phyloP scores from a whole-genome alignment of 2,113 vertebrate species.

The Labrus mixtus region DNA sequence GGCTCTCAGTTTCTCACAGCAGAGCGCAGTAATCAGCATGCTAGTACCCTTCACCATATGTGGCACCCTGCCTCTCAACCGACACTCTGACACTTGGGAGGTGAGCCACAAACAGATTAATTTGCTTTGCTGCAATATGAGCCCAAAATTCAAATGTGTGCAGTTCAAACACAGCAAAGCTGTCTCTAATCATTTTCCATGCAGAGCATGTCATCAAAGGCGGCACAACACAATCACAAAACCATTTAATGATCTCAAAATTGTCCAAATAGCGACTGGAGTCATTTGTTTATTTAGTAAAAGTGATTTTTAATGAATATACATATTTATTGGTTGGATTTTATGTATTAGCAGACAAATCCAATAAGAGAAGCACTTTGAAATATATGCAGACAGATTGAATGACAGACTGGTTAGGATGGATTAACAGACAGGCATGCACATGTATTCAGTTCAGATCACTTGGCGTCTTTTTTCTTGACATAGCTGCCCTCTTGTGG shows the following conservation, averaged over 20 bases:
- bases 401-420: background rate
- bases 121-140: conserved; percentile 13
- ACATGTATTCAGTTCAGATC: background rate
- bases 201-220: background rate
- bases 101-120: conserved; percentile 15
- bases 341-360: background rate
- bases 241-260: background rate
- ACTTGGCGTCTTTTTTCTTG: background rate
- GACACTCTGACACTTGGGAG: conserved; percentile 1
- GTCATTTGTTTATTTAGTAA: too few species aligned
- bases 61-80: conserved; percentile 1
- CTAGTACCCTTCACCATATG: conserved; percentile 22
- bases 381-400: background rate
- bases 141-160: conserved; percentile 21
- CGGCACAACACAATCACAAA: background rate
- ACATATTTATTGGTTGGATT: background rate
- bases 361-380: background rate
- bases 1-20: background rate
- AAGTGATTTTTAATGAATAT: background rate
- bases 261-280: background rate
- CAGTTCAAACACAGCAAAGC: conserved; percentile 7
- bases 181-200: background rate
- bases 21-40: conserved; percentile 18
- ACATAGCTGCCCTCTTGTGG: conserved; percentile 59
- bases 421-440: background rate